Evolutionary conservation across 2,113 vertebrate genomes (phyloP).

Genomic region (Poecile atricapillus): DNA sequence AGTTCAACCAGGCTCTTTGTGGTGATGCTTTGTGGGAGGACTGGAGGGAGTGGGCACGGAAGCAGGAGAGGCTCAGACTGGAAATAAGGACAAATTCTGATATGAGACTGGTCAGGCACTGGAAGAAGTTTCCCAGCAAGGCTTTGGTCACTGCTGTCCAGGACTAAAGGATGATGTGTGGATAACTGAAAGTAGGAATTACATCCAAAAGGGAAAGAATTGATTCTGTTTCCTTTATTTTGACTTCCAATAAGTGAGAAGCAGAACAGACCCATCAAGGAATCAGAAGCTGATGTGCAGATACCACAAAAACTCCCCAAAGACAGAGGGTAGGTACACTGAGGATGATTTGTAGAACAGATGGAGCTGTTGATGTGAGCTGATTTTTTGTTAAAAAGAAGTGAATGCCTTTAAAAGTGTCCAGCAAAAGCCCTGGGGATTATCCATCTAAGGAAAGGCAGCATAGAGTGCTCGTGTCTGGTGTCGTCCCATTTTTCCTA

Average conservation of each 20-base stretch:
- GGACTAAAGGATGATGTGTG: not conserved
- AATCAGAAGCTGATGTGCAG: not conserved
- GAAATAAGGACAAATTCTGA: not conserved
- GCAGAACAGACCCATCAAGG: not conserved
- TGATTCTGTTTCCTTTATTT: not conserved
- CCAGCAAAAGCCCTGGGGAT: not conserved
- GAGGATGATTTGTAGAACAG: not conserved
- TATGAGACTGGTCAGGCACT: not conserved
- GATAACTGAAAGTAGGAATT: not conserved
- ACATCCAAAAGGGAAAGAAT: not conserved
- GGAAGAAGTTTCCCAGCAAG: not conserved
- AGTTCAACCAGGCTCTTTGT: not conserved
- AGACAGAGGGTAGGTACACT: not conserved
- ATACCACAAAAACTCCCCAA: not conserved
- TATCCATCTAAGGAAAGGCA: not conserved
- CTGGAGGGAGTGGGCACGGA: not conserved
- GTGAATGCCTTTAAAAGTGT: not conserved
- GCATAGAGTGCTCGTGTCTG: rapidly evolving
- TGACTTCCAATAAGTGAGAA: not conserved
- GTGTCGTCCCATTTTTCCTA: not conserved
- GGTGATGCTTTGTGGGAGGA: not conserved
- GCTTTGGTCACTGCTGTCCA: not conserved
- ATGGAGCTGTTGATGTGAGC: not conserved
- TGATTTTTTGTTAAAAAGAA: not conserved
- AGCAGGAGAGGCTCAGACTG: not conserved